Conservation (phyloP, 2,888 invertebrate genomes). For the Leptura quadrifasciata region DNA sequence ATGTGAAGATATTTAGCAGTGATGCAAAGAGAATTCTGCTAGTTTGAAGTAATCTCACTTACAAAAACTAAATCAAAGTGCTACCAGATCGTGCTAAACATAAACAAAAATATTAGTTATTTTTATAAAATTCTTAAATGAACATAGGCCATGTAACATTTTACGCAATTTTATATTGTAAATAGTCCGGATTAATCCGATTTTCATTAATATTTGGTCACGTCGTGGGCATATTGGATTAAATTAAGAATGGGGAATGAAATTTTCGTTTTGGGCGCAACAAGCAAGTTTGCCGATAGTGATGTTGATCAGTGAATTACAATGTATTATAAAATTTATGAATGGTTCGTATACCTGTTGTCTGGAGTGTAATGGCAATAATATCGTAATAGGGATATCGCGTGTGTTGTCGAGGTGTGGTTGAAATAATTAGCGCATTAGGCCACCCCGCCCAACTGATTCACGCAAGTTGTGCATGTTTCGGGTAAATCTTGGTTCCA, state of each 20-base stretch:
- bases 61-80: no score
- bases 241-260: not conserved
- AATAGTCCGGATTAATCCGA: no score
- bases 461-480: constrained; percentile 61
- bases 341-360: constrained; percentile 45
- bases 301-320: not conserved
- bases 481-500: constrained; percentile 50
- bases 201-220: not conserved
- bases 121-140: no score
- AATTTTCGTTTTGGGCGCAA: not conserved
- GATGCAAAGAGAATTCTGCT: no score
- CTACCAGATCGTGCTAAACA: no score
- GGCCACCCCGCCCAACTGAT: constrained; percentile 66
- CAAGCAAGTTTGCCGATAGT: not conserved
- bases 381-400: constrained; percentile 66
- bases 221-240: no score
- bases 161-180: no score
- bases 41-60: no score
- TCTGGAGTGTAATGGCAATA: constrained; percentile 56
- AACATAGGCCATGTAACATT: no score
- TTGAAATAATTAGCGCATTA: constrained; percentile 69
- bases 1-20: no score
- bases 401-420: constrained; percentile 69
- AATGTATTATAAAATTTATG: not conserved
- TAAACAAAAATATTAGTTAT: no score